phyloP scores from a whole-genome alignment of 2,888 invertebrate species.

The Ichneumon xanthorius region DNA sequence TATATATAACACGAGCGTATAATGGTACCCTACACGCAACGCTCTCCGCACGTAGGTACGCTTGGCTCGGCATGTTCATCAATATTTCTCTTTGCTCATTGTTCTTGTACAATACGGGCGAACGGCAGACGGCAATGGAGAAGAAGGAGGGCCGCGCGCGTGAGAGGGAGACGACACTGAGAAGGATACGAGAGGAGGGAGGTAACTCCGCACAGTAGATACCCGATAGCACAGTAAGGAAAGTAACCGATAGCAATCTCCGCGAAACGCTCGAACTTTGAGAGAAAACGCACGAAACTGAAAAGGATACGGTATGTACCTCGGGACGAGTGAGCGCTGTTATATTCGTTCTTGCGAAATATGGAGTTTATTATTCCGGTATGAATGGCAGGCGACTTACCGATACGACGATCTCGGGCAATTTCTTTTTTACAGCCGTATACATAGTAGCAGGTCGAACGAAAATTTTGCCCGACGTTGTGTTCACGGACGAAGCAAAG shows the following conservation, averaged over 20 bases:
- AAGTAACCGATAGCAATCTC: slow-evolving; percentile 51
- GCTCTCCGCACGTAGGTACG: slow-evolving; percentile 38
- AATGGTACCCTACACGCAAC: slow-evolving; percentile 17
- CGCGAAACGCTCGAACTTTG: slow-evolving; percentile 44
- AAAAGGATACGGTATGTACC: slow-evolving; percentile 38
- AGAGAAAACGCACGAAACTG: slow-evolving; percentile 43
- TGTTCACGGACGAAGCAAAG: not conserved
- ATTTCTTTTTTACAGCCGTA: slow-evolving; percentile 24
- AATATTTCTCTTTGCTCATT: slow-evolving; percentile 87
- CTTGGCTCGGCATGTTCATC: slow-evolving; percentile 84
- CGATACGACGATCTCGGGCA: slow-evolving; percentile 16
- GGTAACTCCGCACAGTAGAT: slow-evolving; percentile 7
- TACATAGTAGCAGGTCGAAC: not conserved
- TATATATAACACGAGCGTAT: slow-evolving; percentile 19
- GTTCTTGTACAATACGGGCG: slow-evolving; percentile 82
- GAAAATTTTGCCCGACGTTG: not conserved
- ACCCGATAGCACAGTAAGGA: slow-evolving; percentile 11
- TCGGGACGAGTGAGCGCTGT: slow-evolving; percentile 2
- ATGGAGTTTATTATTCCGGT: slow-evolving; percentile 29
- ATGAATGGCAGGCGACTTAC: slow-evolving; percentile 28
- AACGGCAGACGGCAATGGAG: not conserved
- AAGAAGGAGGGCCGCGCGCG: not conserved
- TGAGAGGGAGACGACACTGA: slow-evolving; percentile 6
- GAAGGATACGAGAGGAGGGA: slow-evolving; percentile 19
- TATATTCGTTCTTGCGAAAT: slow-evolving; percentile 32